Conservation (phyloP, 2,797 vertebrate species). For the Myotis daubentonii region DNA sequence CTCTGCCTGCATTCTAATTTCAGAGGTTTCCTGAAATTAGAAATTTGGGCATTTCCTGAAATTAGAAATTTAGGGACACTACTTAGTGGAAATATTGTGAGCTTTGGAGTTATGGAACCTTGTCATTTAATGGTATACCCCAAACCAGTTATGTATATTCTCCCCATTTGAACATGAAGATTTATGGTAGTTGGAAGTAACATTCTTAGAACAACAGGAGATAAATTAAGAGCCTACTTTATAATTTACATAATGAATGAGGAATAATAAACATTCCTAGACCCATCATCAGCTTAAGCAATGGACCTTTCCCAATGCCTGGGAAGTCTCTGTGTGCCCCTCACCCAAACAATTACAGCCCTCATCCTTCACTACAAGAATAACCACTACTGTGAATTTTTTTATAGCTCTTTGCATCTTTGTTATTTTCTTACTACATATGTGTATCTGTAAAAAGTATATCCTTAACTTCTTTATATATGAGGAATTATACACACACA, state of each 20-base stretch:
- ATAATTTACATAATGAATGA: neutral
- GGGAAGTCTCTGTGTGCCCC: rapidly evolving
- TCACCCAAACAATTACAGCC: neutral
- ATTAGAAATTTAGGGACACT: neutral
- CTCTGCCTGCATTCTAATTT: neutral
- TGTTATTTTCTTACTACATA: neutral
- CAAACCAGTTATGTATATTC: neutral
- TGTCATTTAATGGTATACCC: neutral
- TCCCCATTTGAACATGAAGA: neutral
- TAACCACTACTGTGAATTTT: neutral
- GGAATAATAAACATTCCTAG: neutral
- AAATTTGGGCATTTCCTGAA: neutral
- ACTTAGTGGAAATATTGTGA: neutral
- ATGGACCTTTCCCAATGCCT: neutral
- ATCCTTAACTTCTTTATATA: neutral
- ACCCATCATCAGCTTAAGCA: neutral
- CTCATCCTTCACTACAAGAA: neutral
- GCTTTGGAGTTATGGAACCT: neutral
- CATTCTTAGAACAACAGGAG: neutral
- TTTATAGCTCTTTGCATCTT: neutral
- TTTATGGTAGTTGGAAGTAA: neutral
- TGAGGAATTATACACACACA: neutral
- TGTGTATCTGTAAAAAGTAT: neutral
- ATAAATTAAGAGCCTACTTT: neutral
- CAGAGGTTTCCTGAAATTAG: neutral